These are phyloP conservation scores for Lytechinus pictus DNA, from an alignment of 35 echinoderm and acorn worm species.

Conservation along the genomic window DNA sequence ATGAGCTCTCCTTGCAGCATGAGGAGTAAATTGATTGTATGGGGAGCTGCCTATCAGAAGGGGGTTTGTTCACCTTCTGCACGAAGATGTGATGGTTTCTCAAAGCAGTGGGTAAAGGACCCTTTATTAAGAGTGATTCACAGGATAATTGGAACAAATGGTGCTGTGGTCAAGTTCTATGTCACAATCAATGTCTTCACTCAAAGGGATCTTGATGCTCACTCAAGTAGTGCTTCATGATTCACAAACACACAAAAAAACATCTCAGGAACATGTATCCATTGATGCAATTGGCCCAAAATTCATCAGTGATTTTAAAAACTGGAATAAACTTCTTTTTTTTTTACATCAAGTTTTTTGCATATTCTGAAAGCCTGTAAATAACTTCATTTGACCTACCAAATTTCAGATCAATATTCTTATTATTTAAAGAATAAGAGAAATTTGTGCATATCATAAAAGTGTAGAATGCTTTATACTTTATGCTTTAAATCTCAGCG, in stretches of 20 bases:
- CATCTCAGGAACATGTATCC: neutral
- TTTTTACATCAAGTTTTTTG: no score
- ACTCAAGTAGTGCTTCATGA: neutral
- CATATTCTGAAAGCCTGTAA: no score
- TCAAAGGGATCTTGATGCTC: neutral
- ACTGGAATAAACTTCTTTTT: no score
- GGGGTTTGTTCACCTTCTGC: neutral
- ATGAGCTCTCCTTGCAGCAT: neutral
- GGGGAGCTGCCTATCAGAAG: neutral
- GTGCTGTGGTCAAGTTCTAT: neutral
- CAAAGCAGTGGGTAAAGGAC: neutral
- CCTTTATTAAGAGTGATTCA: neutral
- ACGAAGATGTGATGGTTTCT: neutral
- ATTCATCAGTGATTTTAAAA: no score
- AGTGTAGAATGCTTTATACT: no score
- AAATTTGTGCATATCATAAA: no score
- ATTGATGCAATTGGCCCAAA: no score
- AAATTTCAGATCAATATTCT: no score
- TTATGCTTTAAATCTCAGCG: no score
- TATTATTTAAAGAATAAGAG: no score
- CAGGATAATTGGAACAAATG: neutral
- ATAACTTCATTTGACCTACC: no score
- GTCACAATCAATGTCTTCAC: slow-evolving; percentile 4
- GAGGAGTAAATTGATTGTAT: neutral
- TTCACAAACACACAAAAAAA: neutral